Evolutionary conservation across 2,888 invertebrate genomes (phyloP), one percentile per base, ranked within the genome.

Genomic region (Orthosia gracilis): DNA sequence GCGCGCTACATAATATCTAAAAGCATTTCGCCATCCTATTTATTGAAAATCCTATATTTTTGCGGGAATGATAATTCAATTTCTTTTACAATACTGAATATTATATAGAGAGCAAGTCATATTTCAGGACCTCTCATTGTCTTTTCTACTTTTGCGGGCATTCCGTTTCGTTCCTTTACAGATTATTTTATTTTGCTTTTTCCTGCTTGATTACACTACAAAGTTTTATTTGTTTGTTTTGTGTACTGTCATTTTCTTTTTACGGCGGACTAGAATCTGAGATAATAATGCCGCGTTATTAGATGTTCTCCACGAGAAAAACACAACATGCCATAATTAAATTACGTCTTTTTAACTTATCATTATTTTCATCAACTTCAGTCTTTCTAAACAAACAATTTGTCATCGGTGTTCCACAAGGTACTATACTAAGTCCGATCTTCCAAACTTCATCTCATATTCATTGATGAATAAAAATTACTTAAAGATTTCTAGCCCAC

Each of bases 11-110:
- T 77, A 57, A 66, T 73, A 69, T 72, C 78, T 82, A 78, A 83
- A 82, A 82, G 82, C 82, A 83, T 74, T 84, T 82, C 64, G 66
- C 78, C 78, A 66, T 78, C 74, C 71, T 82, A 82, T 80, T 78
- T 82, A 85, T 83, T 85, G 82, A 82, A 82, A 82, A 78, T 73
- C 85, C 78, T 75, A 75, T 78, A 85, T 85, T 84, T 74, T 78
- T 85, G 74, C 67, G 82, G 69, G 78, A 78, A 83, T 82, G 69
- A 82, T 85, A 83, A 83, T 83, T 83, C 85, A 82, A 82, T 83
- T 83, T 75, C 78, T 82, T 85, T 73, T 78, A 81, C 74, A 81
- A 78, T 78, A 84, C 82, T 61, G 85, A 85, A 85, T 78, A 78
- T 78, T 78, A 78, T 78, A 82, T 78, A 78, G 84, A 85, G 72